A percentile compares a stretch with the other conserved stretches of the same genome.
Evolutionary conservation across 2,113 vertebrate species (phyloP).

Genomic region (Notiomystis cincta): DNA sequence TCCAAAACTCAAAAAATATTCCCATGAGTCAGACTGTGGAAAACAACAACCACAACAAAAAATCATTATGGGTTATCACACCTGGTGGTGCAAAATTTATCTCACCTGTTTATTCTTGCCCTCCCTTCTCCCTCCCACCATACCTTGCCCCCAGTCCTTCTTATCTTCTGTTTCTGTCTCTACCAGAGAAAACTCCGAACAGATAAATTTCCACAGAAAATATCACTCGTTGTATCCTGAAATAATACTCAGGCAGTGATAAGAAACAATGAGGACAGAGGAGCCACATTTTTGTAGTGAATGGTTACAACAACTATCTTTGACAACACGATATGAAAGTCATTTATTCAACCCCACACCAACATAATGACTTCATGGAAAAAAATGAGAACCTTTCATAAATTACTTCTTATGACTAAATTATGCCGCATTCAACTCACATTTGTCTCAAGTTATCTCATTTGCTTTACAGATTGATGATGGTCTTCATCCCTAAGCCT

Average conservation of each 20-base stretch:
- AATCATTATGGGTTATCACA: not conserved
- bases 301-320: conserved; percentile 40
- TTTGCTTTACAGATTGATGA: conserved; percentile 55
- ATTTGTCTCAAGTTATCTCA: conserved; percentile 59
- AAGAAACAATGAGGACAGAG: conserved; percentile 16
- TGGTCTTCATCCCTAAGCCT: conserved; percentile 19
- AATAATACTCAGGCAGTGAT: not conserved
- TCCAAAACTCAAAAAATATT: not conserved
- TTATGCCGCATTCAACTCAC: conserved; percentile 43
- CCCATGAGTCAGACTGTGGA: not conserved
- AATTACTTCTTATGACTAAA: conserved; percentile 59
- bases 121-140: not conserved
- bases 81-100: not conserved
- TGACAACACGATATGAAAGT: conserved; percentile 52
- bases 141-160: not conserved
- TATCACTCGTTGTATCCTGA: not conserved
- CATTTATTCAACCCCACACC: conserved; percentile 48
- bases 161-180: not conserved
- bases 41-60: not conserved
- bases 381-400: conserved; percentile 39
- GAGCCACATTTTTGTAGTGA: conserved; percentile 19
- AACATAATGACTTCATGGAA: conserved; percentile 3
- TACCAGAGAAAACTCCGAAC: not conserved
- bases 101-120: not conserved
- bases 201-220: not conserved